Base-by-base conservation (phyloP, 2,113 vertebrate species). In the Rhadina sibilatrix region DNA sequence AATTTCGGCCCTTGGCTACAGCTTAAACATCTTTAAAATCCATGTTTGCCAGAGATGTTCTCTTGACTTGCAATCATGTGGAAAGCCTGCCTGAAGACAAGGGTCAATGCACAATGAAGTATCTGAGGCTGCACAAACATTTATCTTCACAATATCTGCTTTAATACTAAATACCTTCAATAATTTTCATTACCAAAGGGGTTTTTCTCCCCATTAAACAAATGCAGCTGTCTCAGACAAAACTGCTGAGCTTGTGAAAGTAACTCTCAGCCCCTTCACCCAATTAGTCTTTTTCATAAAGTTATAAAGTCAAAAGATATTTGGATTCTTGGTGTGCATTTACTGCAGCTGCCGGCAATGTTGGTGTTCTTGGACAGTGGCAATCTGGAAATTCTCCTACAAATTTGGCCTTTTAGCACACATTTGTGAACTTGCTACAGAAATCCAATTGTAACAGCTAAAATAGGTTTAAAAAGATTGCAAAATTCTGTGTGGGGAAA, bases 121-220 rank as follows among this genome's bases (percentile, higher is more conserved):
- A 80, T 72, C 31, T 27, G 25, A 77, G 33, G 42, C 78, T 53
- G 42, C 78, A 91, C 27, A 92, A 91, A 83, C 95, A 88, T 96
- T 93, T 60, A 93, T 93, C 68, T 80, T 88, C 31, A 35, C 54
- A 77, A 37, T 54, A 83, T 74, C 38, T 44, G 63, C 60, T 83
- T 90, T 90, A 90, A 87, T 81, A 88, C 64, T 77, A 93, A 96
- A 93, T 63, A 80, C 50, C 50, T 74, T 80, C 38, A 76, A 59
- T 91, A 85, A 93, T 83, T 95, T 82, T 70, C 70, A 85, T 72
- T 80, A 93, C 89, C 90, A 80, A 83, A 76, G 71, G 93, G 71
- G 5, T n/a, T 96, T 96, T 94, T 83, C 88, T 93, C 47, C 59
- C 87, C 71, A 80, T 80, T 95, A 88, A 88, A 82, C 70, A 90